phyloP scores from a whole-genome alignment of 1,140 invertebrate genomes.

The Atta texana region DNA sequence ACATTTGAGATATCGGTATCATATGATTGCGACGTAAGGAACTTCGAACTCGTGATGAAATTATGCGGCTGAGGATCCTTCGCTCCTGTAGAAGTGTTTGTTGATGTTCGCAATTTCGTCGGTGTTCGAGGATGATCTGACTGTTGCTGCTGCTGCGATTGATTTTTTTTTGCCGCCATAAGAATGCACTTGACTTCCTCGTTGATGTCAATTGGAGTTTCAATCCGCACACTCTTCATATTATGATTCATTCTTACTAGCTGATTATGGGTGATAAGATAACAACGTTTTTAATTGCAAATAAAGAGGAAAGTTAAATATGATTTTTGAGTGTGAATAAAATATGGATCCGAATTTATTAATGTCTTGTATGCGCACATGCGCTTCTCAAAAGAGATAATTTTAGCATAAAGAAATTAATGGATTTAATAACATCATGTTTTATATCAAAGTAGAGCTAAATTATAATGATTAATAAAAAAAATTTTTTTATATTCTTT shows the following conservation, averaged over 20 bases:
- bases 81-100: background rate
- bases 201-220: conserved; percentile 80
- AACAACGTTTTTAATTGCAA: background rate
- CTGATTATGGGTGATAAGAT: conserved; percentile 42
- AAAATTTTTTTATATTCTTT: background rate
- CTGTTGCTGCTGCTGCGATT: background rate
- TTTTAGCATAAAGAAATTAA: background rate
- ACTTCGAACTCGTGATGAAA: background rate
- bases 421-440: background rate
- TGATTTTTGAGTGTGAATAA: background rate
- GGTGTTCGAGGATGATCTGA: conserved; percentile 1
- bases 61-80: conserved; percentile 30
- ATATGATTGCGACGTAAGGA: background rate
- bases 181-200: conserved; percentile 77
- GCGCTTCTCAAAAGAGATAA: background rate
- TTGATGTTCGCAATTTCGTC: conserved; percentile 31
- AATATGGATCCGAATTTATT: background rate
- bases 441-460: background rate
- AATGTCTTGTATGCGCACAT: background rate
- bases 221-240: conserved; percentile 78
- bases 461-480: background rate
- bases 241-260: conserved; percentile 80
- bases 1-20: conserved; percentile 26
- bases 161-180: background rate
- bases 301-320: background rate